Evolutionary conservation across 2,113 vertebrate species (phyloP).

Genomic region (Mystacornis crossleyi): DNA sequence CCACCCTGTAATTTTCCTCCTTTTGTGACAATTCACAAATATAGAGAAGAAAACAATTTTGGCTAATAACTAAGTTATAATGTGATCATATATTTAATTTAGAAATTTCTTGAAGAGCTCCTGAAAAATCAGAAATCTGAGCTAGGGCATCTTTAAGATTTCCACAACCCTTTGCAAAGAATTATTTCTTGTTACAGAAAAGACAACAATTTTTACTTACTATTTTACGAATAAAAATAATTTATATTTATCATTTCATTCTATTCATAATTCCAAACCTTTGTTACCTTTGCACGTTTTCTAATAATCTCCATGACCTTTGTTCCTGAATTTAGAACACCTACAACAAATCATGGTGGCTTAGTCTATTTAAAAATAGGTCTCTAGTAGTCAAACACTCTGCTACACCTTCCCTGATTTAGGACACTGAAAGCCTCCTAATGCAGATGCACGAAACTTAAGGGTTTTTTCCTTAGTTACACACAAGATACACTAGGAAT

Average conservation of each 20-base stretch:
- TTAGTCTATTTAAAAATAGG: background rate
- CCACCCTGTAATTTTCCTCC: background rate
- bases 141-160: background rate
- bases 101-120: background rate
- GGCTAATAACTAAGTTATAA: background rate
- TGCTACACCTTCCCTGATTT: background rate
- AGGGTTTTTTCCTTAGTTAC: background rate
- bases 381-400: background rate
- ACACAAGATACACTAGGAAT: background rate
- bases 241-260: background rate
- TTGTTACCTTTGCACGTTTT: background rate
- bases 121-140: background rate
- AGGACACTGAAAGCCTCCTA: background rate
- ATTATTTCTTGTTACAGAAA: background rate
- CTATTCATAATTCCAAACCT: background rate
- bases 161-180: background rate
- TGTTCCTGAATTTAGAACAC: background rate
- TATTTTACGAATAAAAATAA: background rate
- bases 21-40: background rate
- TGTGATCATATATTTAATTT: background rate
- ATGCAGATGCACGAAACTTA: background rate
- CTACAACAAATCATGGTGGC: background rate
- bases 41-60: background rate
- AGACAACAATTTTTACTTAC: background rate
- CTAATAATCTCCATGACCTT: background rate